These are phyloP conservation scores for Tromatobia lineatoria DNA, from an alignment of 2,888 invertebrate genomes.

Conservation along the genomic window DNA sequence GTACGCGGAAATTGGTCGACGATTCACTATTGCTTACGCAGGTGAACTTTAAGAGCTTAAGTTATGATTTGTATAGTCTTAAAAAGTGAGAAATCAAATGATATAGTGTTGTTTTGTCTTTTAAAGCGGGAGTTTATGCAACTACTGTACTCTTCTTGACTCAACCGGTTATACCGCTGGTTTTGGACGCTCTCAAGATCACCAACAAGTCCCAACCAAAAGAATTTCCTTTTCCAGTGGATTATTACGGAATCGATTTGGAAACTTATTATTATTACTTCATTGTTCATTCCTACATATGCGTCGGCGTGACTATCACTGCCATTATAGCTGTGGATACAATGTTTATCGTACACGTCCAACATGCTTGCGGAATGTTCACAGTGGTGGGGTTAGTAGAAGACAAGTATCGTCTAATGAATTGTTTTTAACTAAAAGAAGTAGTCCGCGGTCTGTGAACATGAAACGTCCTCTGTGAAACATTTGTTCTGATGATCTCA, in stretches of 20 bases:
- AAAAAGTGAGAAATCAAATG: no score
- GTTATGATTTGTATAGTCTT: no score
- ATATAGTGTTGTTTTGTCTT: background rate
- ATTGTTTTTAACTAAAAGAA: no score
- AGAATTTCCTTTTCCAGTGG: conserved; percentile 47
- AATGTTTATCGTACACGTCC: conserved; percentile 56
- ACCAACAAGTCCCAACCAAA: conserved; percentile 9
- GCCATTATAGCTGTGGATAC: conserved; percentile 50
- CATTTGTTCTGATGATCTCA: no score
- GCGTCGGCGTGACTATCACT: conserved; percentile 32
- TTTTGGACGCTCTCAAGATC: conserved; percentile 15
- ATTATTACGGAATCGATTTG: conserved; percentile 53
- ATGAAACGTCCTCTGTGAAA: no score
- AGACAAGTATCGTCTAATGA: no score
- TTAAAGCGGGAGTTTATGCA: conserved; percentile 45
- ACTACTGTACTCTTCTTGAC: conserved; percentile 42
- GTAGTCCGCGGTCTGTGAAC: no score
- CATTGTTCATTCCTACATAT: conserved; percentile 34
- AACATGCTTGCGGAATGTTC: conserved; percentile 60
- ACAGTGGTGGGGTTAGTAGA: conserved; percentile 44
- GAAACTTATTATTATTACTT: conserved; percentile 55
- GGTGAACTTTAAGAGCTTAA: no score
- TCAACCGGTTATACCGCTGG: conserved; percentile 36
- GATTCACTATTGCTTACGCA: no score
- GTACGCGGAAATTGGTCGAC: no score